phyloP scores from a whole-genome alignment of 2,113 vertebrate species.

The Gopherus flavomarginatus region DNA sequence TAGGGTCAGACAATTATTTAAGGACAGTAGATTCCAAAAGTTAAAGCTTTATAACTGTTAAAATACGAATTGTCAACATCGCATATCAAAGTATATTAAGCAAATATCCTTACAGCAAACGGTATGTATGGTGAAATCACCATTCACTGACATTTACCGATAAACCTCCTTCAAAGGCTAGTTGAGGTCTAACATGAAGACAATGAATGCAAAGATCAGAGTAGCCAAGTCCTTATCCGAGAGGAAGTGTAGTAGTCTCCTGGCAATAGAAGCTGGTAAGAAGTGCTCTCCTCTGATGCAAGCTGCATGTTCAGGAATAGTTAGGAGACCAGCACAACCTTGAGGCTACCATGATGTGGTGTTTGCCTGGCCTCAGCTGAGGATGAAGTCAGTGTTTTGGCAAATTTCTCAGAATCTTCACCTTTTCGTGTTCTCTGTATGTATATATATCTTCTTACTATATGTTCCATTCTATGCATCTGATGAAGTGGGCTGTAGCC shows the following conservation, averaged over 20 bases:
- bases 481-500: no score
- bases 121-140: background rate
- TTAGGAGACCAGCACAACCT: background rate
- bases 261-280: background rate
- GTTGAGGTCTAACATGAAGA: no score
- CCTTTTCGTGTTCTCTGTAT: no score
- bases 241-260: background rate
- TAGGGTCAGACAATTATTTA: background rate
- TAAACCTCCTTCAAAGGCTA: background rate
- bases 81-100: background rate
- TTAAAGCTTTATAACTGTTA: background rate
- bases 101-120: background rate
- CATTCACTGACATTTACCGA: background rate
- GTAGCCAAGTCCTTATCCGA: background rate
- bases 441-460: no score
- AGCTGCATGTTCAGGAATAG: background rate
- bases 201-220: background rate
- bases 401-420: background rate
- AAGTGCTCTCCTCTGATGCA: background rate
- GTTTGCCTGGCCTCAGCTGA: background rate
- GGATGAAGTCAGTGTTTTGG: background rate
- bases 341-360: background rate
- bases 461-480: no score
- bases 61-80: background rate
- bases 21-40: background rate